These are phyloP conservation scores for Drosophila mettleri DNA, from an alignment of 2,888 invertebrate genomes.

Conservation along the genomic window DNA sequence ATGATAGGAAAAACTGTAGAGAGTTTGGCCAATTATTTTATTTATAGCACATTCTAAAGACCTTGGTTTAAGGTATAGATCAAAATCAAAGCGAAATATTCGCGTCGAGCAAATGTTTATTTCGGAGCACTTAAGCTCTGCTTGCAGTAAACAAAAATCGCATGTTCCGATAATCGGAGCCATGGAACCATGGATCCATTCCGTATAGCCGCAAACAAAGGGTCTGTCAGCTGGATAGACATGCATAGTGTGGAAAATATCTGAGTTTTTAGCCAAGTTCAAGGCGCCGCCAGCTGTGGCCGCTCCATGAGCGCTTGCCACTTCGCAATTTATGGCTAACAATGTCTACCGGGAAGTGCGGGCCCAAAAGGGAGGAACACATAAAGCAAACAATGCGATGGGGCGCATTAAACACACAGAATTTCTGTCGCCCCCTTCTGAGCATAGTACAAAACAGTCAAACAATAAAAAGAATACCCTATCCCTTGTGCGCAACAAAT, in stretches of 20 bases:
- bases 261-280: constrained; percentile 64
- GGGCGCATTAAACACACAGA: constrained; percentile 42
- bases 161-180: constrained; percentile 58
- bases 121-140: constrained; percentile 55
- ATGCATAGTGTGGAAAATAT: constrained; percentile 42
- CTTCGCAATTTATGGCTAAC: constrained; percentile 62
- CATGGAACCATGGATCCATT: constrained; percentile 18
- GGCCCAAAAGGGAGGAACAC: constrained; percentile 1
- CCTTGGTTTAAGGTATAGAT: neutral
- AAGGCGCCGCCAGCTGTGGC: constrained; percentile 58
- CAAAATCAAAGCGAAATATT: constrained; percentile 29
- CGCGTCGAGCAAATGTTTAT: constrained; percentile 62
- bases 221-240: constrained; percentile 47
- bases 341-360: constrained; percentile 27
- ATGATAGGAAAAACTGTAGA: neutral
- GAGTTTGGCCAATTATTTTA: neutral
- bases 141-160: constrained; percentile 55
- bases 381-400: constrained; percentile 51
- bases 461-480: constrained; percentile 45
- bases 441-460: constrained; percentile 40
- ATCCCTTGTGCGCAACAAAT: constrained; percentile 37
- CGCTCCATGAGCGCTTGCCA: constrained; percentile 35
- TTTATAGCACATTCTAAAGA: neutral
- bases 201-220: constrained; percentile 58
- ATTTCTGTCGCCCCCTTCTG: constrained; percentile 2